phyloP scores from a whole-genome alignment of 2,797 vertebrate genomes.

The Ptychobarbus kaznakovi region DNA sequence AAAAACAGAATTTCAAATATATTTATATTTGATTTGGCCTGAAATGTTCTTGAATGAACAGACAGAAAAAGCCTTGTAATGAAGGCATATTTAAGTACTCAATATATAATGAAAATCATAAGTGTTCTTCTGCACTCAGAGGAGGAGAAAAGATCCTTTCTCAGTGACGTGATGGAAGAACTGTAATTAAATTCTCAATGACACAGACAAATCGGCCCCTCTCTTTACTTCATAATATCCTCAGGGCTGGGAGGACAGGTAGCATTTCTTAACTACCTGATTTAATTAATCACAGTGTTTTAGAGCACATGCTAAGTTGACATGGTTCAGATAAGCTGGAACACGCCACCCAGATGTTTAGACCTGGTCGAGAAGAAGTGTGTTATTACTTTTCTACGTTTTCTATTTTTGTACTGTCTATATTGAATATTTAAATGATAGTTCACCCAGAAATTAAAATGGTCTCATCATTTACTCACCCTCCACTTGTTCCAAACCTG shows the following conservation, averaged over 20 bases:
- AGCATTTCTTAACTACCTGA: not conserved
- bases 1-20: not conserved
- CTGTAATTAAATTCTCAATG: slow-evolving; percentile 28
- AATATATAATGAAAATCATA: slow-evolving; percentile 2
- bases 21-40: not conserved
- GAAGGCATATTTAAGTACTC: not conserved
- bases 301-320: not conserved
- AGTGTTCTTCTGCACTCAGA: slow-evolving; percentile 2
- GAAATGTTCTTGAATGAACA: not conserved
- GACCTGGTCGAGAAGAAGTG: not conserved
- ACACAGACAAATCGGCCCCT: not conserved
- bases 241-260: not conserved
- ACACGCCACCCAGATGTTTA: not conserved
- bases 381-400: not conserved
- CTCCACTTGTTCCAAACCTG: not conserved
- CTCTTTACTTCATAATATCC: slow-evolving; percentile 6
- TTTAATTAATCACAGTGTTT: not conserved
- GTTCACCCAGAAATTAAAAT: not conserved
- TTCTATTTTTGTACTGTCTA: not conserved
- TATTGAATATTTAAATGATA: not conserved
- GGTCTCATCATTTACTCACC: not conserved
- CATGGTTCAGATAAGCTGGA: not conserved
- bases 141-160: not conserved
- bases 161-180: not conserved
- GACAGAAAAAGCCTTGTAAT: not conserved